phyloP scores from a whole-genome alignment of 2,888 invertebrate species.

The Cheilosia vernalis region DNA sequence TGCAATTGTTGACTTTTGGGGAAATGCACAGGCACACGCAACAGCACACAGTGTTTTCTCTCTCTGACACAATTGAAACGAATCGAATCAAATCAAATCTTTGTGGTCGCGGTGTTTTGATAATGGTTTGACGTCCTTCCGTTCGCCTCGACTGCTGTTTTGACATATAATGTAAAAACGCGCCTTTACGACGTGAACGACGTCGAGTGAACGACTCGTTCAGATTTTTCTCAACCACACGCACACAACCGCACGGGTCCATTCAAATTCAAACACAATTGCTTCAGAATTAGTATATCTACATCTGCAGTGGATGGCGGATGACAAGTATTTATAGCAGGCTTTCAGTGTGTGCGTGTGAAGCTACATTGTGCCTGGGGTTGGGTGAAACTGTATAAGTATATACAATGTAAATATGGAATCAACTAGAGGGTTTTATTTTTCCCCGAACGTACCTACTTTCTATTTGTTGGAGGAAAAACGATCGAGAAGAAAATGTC shows the following conservation, averaged over 20 bases:
- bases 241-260: too few species aligned
- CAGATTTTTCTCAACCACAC: conserved; percentile 27
- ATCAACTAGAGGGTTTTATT: conserved; percentile 17
- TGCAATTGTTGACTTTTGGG: conserved; percentile 61
- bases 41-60: conserved; percentile 43
- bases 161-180: conserved; percentile 55
- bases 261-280: too few species aligned
- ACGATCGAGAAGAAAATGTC: not conserved
- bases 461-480: conserved; percentile 24
- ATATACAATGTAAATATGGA: conserved; percentile 33
- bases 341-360: conserved; percentile 20
- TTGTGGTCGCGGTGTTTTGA: conserved; percentile 22
- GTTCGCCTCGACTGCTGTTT: conserved; percentile 52
- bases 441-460: conserved; percentile 11
- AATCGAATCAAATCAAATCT: conserved; percentile 28
- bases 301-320: not conserved
- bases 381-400: conserved; percentile 4
- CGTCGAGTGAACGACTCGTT: conserved; percentile 58
- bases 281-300: too few species aligned
- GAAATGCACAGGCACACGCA: conserved; percentile 46
- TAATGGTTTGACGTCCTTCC: conserved; percentile 51
- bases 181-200: conserved; percentile 40
- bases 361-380: conserved; percentile 11
- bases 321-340: conserved; percentile 58
- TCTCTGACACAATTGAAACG: conserved; percentile 46